A percentile compares a stretch with the other conserved stretches of the same genome.
Evolutionary conservation across 2,797 vertebrate genomes (phyloP).

Genomic region (Silurus lanzhouensis): DNA sequence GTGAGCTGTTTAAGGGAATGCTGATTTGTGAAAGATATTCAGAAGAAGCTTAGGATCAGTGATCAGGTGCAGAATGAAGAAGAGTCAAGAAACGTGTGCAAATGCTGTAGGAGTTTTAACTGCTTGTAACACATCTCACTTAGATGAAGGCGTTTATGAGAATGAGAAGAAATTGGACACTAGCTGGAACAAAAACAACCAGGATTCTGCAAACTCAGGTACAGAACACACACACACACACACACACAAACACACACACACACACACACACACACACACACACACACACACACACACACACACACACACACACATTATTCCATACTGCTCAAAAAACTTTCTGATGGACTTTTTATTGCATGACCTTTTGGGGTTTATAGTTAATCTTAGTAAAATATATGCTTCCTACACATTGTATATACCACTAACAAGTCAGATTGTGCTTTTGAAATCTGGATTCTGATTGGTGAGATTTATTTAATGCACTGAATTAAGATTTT

Average conservation of each 20-base stretch:
- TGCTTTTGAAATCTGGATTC: background rate
- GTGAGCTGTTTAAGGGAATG: background rate
- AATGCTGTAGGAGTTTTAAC: background rate
- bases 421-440: background rate
- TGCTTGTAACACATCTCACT: background rate
- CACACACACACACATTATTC: no score
- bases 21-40: background rate
- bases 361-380: no score
- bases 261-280: background rate
- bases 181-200: background rate
- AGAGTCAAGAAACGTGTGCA: background rate
- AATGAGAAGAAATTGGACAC: background rate
- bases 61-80: background rate
- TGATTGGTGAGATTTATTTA: background rate
- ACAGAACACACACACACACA: background rate
- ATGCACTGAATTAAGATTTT: background rate
- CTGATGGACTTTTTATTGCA: no score
- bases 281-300: no score
- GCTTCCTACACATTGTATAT: background rate
- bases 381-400: background rate
- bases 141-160: background rate
- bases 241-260: no score
- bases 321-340: no score
- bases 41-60: background rate
- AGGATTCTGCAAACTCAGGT: background rate